Conservation (phyloP, 2,888 invertebrate genomes). For the Chloroclysta siterata region DNA sequence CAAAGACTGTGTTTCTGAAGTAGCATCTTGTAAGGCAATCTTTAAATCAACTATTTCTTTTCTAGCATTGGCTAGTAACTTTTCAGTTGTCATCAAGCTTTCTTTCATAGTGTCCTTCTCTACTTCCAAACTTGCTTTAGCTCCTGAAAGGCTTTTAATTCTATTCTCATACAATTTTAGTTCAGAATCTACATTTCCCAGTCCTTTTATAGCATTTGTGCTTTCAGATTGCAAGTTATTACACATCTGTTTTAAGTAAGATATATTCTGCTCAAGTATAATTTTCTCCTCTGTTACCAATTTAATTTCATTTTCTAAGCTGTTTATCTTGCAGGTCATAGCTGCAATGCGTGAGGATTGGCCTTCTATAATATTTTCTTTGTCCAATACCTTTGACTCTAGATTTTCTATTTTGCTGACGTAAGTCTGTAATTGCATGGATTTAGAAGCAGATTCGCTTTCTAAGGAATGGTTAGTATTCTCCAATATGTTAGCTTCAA, state of each 20-base stretch:
- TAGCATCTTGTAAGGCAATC: slow-evolving; percentile 86
- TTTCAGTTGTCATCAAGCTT: slow-evolving; percentile 84
- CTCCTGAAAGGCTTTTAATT: slow-evolving; percentile 76
- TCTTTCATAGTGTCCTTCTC: slow-evolving; percentile 86
- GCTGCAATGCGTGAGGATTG: slow-evolving; percentile 69
- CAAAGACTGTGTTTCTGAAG: slow-evolving; percentile 85
- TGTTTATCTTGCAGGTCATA: slow-evolving; percentile 69
- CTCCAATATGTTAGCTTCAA: slow-evolving; percentile 91
- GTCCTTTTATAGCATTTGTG: slow-evolving; percentile 52
- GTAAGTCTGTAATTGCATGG: slow-evolving; percentile 82
- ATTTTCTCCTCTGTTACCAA: slow-evolving; percentile 73
- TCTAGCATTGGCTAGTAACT: slow-evolving; percentile 88
- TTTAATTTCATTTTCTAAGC: slow-evolving; percentile 76
- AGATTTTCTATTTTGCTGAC: slow-evolving; percentile 83
- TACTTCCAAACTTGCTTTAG: slow-evolving; percentile 86
- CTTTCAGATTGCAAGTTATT: slow-evolving; percentile 67
- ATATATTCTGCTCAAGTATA: slow-evolving; percentile 73
- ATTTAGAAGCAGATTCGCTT: slow-evolving; percentile 89
- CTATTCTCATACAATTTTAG: slow-evolving; percentile 77
- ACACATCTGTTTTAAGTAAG: slow-evolving; percentile 77
- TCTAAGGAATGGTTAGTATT: slow-evolving; percentile 92
- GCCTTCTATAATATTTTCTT: slow-evolving; percentile 72
- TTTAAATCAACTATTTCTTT: slow-evolving; percentile 87
- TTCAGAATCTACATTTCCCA: slow-evolving; percentile 69
- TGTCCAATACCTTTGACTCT: slow-evolving; percentile 85